A percentile compares a stretch with the other conserved stretches of the same genome.
These are phyloP conservation scores for Ceyx melanurus DNA, from an alignment of 2,113 vertebrate genomes.

Conservation along the genomic window DNA sequence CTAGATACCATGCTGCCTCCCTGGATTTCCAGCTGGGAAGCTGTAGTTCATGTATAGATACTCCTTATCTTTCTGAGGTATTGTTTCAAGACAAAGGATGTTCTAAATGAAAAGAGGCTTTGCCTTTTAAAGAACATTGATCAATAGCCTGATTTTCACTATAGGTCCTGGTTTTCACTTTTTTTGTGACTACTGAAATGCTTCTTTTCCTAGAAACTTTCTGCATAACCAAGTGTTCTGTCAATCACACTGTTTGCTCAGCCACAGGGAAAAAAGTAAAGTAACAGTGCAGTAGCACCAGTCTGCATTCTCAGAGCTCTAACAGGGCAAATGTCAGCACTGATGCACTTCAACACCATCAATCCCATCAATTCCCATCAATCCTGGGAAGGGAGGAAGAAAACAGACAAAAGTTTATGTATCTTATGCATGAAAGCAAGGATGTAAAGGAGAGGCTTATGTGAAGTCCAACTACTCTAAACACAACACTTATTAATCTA, in stretches of 20 bases:
- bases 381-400: not conserved
- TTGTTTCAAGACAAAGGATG: not conserved
- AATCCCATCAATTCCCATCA: not conserved
- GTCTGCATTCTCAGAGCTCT: not conserved
- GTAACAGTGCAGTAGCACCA: not conserved
- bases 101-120: not conserved
- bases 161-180: not conserved
- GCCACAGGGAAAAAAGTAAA: not conserved
- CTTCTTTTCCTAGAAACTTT: not conserved
- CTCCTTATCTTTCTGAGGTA: not conserved
- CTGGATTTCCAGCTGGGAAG: not conserved
- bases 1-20: not conserved
- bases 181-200: not conserved
- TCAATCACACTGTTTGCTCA: not conserved
- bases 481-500: not conserved
- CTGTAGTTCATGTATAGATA: rapidly evolving
- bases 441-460: not conserved
- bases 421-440: not conserved
- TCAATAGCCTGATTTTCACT: not conserved
- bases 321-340: not conserved
- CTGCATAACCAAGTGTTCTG: not conserved
- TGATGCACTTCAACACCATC: not conserved
- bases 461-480: not conserved
- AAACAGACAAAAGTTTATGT: not conserved
- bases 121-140: not conserved